These are phyloP conservation scores for Acanthosepion lycidas DNA, from an alignment of 2,888 invertebrate species.

Conservation along the genomic window DNA sequence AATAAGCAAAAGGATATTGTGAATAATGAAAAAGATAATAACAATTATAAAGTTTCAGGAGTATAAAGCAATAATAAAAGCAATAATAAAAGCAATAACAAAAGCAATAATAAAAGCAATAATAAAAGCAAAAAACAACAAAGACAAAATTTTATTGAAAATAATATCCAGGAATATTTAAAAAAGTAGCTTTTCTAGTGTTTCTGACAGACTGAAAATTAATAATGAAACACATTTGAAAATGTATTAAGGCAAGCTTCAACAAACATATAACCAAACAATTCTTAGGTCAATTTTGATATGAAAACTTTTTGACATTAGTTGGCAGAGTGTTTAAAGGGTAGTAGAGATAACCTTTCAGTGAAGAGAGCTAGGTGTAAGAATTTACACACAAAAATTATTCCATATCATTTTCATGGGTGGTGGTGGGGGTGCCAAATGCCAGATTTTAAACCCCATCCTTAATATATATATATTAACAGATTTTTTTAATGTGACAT, in stretches of 20 bases:
- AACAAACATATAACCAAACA: too few species aligned
- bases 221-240: not conserved
- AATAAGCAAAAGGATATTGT: not conserved
- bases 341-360: too few species aligned
- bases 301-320: too few species aligned
- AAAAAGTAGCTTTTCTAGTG: not conserved
- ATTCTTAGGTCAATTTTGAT: too few species aligned
- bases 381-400: too few species aligned
- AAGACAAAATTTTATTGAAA: not conserved
- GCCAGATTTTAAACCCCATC: too few species aligned
- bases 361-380: too few species aligned
- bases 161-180: not conserved
- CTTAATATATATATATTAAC: too few species aligned
- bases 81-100: not conserved
- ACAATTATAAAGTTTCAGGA: not conserved
- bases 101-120: not conserved
- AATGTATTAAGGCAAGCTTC: not conserved
- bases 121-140: not conserved
- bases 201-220: not conserved
- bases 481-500: too few species aligned
- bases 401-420: too few species aligned
- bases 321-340: too few species aligned
- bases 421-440: too few species aligned
- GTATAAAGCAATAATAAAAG: not conserved
- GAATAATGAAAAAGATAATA: not conserved